These are phyloP conservation scores for Sipha maydis DNA, from an alignment of 2,888 invertebrate genomes.

Conservation along the genomic window DNA sequence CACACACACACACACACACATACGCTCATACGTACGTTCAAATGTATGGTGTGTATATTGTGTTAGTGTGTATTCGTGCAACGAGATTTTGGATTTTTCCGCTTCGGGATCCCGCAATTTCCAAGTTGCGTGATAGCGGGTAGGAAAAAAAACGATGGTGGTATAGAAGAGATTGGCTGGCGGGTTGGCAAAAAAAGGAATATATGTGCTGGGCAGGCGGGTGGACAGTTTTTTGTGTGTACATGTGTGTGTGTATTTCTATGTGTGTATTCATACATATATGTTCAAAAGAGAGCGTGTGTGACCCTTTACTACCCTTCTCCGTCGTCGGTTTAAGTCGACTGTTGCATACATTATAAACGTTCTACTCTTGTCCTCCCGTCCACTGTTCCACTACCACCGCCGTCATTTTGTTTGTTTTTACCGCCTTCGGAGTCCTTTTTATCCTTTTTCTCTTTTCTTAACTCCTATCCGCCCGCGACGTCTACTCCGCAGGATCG, in stretches of 20 bases:
- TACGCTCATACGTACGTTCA: too few species aligned
- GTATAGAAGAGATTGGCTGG: background rate
- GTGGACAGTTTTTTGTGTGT: conserved; percentile 25
- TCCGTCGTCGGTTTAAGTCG: conserved; percentile 54
- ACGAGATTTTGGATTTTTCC: conserved; percentile 61
- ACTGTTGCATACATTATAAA: conserved; percentile 59
- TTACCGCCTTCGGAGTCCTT: conserved; percentile 63
- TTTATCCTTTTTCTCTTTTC: conserved; percentile 63
- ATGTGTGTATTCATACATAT: conserved; percentile 16
- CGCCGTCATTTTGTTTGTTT: conserved; percentile 63
- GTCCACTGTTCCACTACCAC: conserved; percentile 64
- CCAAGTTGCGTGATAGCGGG: background rate
- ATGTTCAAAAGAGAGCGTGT: conserved; percentile 35
- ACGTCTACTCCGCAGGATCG: conserved; percentile 51
- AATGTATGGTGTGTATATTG: too few species aligned
- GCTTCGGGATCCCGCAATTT: conserved; percentile 59
- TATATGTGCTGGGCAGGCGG: conserved; percentile 19
- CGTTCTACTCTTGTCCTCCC: conserved; percentile 67
- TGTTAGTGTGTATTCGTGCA: conserved; percentile 33
- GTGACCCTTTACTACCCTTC: conserved; percentile 21
- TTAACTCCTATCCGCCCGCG: conserved; percentile 43
- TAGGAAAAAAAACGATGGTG: background rate
- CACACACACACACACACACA: too few species aligned
- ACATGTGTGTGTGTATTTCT: conserved; percentile 21
- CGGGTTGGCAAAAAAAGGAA: conserved; percentile 11